These are phyloP conservation scores for Nemotelus pantherinus DNA, from an alignment of 2,888 invertebrate genomes.

Conservation along the genomic window DNA sequence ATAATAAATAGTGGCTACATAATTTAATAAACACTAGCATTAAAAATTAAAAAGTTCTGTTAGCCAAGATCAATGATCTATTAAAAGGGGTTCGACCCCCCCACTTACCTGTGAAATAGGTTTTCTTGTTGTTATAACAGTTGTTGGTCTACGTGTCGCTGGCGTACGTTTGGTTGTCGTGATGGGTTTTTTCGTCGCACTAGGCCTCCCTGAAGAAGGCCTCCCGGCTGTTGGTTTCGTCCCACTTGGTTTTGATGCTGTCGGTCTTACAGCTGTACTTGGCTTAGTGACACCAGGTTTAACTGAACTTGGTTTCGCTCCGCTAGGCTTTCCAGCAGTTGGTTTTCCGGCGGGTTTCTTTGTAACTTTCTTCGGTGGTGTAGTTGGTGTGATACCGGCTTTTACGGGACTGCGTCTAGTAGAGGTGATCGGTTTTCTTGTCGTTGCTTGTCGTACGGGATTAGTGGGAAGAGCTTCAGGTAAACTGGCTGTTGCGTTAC, in stretches of 20 bases:
- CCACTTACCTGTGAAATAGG: constrained; percentile 54
- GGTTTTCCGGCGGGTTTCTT: constrained; percentile 56
- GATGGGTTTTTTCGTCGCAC: constrained; percentile 65
- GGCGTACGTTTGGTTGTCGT: constrained; percentile 57
- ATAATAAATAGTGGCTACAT: too few species aligned
- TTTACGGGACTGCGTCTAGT: constrained; percentile 49
- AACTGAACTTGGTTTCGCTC: constrained; percentile 58
- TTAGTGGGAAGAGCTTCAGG: constrained; percentile 28
- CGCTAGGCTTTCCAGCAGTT: constrained; percentile 60
- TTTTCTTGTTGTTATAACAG: constrained; percentile 62
- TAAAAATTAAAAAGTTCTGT: too few species aligned
- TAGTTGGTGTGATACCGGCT: constrained; percentile 52
- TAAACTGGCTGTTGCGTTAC: constrained; percentile 59
- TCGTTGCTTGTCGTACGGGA: constrained; percentile 41
- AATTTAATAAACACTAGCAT: too few species aligned
- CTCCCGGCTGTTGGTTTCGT: constrained; percentile 58
- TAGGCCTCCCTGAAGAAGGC: constrained; percentile 58
- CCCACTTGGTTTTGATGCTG: constrained; percentile 57
- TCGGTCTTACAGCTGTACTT: constrained; percentile 55
- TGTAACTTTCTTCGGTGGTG: constrained; percentile 53
- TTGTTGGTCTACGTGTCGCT: constrained; percentile 59
- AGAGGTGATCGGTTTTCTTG: constrained; percentile 49
- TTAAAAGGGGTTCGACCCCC: too few species aligned
- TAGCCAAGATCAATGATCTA: too few species aligned
- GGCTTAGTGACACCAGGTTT: constrained; percentile 62